Base-by-base conservation (phyloP, 1,140 invertebrate genomes). In the Thereuonema tuberculata region DNA sequence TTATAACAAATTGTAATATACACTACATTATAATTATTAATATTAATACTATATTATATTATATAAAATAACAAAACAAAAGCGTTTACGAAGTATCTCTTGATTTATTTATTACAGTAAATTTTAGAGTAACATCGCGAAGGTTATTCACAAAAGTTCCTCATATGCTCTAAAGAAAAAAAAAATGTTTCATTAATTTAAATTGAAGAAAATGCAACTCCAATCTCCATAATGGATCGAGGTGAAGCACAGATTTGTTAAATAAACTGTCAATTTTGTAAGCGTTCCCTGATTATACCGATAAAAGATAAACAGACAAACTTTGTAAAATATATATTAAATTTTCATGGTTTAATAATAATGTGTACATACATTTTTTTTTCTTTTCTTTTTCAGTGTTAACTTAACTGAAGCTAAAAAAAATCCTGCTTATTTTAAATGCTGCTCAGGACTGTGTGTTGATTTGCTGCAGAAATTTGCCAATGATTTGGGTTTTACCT, bases 401-500 rank as follows among this genome's bases (percentile, higher is more conserved):
- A 86, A 91, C 71, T 79, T 84, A 46, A 78, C 82, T 17, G 78
- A 81, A 61, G 85, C 86, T 27, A 84, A 87, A 69, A 80, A 82
- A 60, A 90, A 93, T 72, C 86, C 83, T 62, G 87, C 84, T 56
- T 82, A n/a, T 26, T 5, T 55, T 14, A 17, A 62, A 27, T 78
- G 77, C 63, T 78, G 76, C 60, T 69, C 75, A 14, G 77, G 77
- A 2, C 70, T 77, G 27, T 74, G 72, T 62, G 75, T 78, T 17
- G 77, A 79, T 65, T 65, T 81, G 14, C 68, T 81, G 23, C 67
- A 71, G 37, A 73, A 74, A 58, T 68, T 82, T 20, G 87, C 88
- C 46, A 84, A 91, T 67, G 89, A 95, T 70, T 80, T 99, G 52
- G 89, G 89, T 24, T 98, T 99, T 76, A 93, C 93, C 14, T 97